Evolutionary conservation across 2,888 invertebrate genomes (phyloP), one percentile per base, ranked within the genome.

Genomic region (Apamea monoglypha): DNA sequence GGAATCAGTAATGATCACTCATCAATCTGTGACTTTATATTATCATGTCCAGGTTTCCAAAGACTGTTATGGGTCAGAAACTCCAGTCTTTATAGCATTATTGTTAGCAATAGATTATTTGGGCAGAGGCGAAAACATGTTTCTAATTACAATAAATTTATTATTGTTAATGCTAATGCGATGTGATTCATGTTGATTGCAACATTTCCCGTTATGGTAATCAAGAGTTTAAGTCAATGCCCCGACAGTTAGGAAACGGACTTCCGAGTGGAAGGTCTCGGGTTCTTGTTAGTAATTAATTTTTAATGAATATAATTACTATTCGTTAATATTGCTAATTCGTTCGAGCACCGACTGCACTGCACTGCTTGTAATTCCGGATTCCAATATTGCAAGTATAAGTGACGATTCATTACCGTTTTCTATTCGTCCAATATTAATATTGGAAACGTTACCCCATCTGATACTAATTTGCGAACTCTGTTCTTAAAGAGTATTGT

Each of bases 181-280:
- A 7, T 25, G 53, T 32, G 29, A 78, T 50, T 61, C 8, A 76
- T 69, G 44, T 56, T 81, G 56, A 63, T 71, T 50, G 25, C 21
- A 53, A 47, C 59, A 69, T 68, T 63, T 80, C 32, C 72, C 69
- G 56, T 66, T 84, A 83, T 64, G 66, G 2, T 84, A 84, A 84
- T 76, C 21, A 59, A 40, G 14, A 40, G 21, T 16, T 61, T 25
- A 61, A 68, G 81, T 74, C 74, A 81, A 53, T 77, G 63, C 21
- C 69, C 83, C 53, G 61, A 16, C 40, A 29, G 68, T 63, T 85
- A 75, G 80, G 86, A 86, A 85, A 83, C 74, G 78, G 78, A 85
- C 81, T 74, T 85, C 85, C 85, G 77, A 83, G 66, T 75, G 72
- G 50, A 56, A 76, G 56, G 74, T 53, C n/a, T 32, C 25, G n/a